Conservation (phyloP, 35 echinoderm and acorn worm genomes). For the Chiridota heheva region DNA sequence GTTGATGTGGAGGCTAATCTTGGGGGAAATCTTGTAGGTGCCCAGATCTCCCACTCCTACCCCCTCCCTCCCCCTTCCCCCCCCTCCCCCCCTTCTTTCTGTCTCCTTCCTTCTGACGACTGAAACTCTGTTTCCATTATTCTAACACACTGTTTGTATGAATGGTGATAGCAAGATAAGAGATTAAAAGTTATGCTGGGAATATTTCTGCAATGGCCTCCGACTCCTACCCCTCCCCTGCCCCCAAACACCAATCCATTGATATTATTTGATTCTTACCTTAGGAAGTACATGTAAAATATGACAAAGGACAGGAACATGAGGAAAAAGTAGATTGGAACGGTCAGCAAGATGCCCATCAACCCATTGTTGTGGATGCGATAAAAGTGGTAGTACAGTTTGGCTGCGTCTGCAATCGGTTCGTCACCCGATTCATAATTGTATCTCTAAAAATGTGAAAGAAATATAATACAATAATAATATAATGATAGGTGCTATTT, state of each 20-base stretch:
- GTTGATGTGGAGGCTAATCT: no score
- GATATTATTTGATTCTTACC: conserved; percentile 37
- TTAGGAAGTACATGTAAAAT: conserved; percentile 99
- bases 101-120: no score
- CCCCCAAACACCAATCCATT: background rate
- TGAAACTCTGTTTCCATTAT: no score
- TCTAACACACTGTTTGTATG: no score
- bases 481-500: no score
- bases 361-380: conserved; percentile 84
- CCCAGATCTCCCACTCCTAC: no score
- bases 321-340: conserved; percentile 83
- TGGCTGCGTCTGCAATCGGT: conserved; percentile 89
- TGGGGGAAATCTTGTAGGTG: no score
- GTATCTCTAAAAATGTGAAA: conserved; percentile 59
- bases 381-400: conserved; percentile 84
- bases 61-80: no score
- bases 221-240: background rate
- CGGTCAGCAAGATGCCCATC: conserved; percentile 91
- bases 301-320: conserved; percentile 90
- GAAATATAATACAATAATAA: conserved; percentile 2
- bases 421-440: conserved; percentile 78
- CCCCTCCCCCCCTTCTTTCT: no score
- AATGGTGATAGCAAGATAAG: no score
- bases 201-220: no score
- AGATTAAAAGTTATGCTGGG: no score